Base-by-base conservation (phyloP, 1,140 invertebrate species). In the Euwallacea similis region DNA sequence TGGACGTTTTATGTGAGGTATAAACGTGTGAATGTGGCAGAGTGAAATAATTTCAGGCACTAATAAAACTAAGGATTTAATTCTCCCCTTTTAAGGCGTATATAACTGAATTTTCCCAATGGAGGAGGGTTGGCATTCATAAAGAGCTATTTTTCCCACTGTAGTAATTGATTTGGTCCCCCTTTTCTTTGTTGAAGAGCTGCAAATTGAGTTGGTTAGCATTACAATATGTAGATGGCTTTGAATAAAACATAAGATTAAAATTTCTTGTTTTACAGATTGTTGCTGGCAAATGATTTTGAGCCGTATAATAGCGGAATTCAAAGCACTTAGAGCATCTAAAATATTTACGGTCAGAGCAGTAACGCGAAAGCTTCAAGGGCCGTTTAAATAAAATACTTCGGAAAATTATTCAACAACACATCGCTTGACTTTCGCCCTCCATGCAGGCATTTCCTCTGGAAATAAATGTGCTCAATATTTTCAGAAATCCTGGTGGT, bases 1-100 rank as follows among this genome's bases (percentile, higher is more conserved):
- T 56, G 54, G 54, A 56, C 55, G n/a, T 58, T 58, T 58, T 7
- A 9, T 53, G 50, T 53, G 50, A n/a, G 21, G 50, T 53, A 8
- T 53, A 15, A n/a, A 15, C 13, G 47, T 50, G 47, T 50, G 47
- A 11, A 13, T 56, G 16, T 33, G 10, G 55, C 13, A 58, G 10
- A 21, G 21, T 15, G 21, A 56, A 56, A 56, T 50, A 10, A 50
- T 50, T 50, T 13, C 46, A 13, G 9, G 9, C 13, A 13, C 46
- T 33, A 50, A 50, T 50, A 50, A 50, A 50, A 10, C 46, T 33
- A 33, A 33, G 21, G 21, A 50, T 50, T 50, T 50, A 50, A 50
- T 50, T 50, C 46, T 50, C 46, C 46, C 46, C 46, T 50, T 50
- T 13, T 50, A 50, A 50, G 13, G 9, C 13, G 9, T 13, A 11